Evolutionary conservation across 2,113 vertebrate genomes (phyloP).

Genomic region (Pimephales promelas): DNA sequence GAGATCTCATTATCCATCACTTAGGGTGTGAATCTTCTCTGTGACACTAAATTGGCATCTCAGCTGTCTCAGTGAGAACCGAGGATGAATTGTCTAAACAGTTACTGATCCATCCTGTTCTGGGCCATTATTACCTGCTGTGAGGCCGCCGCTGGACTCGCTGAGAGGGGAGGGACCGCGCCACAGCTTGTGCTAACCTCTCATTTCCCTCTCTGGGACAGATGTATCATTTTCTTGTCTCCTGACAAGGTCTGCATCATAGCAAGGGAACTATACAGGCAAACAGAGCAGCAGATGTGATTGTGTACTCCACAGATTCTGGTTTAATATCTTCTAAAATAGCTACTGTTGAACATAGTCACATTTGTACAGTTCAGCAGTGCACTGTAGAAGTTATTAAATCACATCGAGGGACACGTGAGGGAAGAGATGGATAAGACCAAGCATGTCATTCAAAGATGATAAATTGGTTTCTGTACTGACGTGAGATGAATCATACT

Average conservation of each 20-base stretch:
- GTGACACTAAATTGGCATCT: constrained; percentile 34
- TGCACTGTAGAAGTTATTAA: background rate
- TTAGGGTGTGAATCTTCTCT: background rate
- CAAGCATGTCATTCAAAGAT: background rate
- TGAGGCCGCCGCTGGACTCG: constrained; percentile 27
- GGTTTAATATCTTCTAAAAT: background rate
- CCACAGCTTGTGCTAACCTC: constrained; percentile 78
- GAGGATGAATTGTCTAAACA: constrained; percentile 40
- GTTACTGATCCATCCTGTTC: constrained; percentile 38
- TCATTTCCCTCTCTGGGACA: constrained; percentile 93
- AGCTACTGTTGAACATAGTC: background rate
- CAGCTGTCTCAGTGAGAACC: constrained; percentile 33
- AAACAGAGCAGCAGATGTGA: constrained; percentile 8
- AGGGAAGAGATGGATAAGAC: background rate
- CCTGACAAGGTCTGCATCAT: constrained; percentile 81
- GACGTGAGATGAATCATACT: constrained; percentile 72
- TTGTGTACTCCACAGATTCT: background rate
- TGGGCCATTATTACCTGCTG: constrained; percentile 53
- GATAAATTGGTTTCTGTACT: constrained; percentile 63
- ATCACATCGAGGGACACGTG: background rate
- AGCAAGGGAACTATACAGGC: constrained; percentile 81
- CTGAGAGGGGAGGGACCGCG: constrained; percentile 63
- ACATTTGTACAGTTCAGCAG: background rate
- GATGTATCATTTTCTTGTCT: constrained; percentile 98
- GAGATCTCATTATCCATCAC: background rate